Conservation (phyloP, 2,888 invertebrate genomes). For the Nomada fabriciana region DNA sequence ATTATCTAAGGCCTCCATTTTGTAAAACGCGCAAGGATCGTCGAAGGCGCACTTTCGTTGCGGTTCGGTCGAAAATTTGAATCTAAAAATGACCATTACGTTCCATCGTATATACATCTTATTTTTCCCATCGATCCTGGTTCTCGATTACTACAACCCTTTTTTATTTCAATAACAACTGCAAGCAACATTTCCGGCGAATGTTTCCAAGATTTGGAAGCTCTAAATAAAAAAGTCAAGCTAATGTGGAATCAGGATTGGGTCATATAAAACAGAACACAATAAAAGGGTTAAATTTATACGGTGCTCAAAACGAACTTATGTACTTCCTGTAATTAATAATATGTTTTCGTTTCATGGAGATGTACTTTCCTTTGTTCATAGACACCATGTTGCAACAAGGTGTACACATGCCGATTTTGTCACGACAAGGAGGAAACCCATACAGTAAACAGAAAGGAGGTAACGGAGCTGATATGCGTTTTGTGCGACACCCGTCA, state of each 20-base stretch:
- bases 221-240: too few species aligned
- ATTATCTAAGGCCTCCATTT: constrained; percentile 47
- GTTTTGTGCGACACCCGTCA: constrained; percentile 92
- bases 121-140: too few species aligned
- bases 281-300: too few species aligned
- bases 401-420: constrained; percentile 94
- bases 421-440: constrained; percentile 95
- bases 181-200: too few species aligned
- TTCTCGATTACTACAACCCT: too few species aligned
- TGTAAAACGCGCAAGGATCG: constrained; percentile 29
- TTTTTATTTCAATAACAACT: too few species aligned
- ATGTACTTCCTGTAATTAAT: not conserved
- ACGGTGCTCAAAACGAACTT: not conserved
- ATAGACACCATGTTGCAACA: constrained; percentile 95
- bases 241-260: too few species aligned
- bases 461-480: constrained; percentile 93
- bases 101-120: too few species aligned
- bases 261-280: too few species aligned
- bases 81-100: constrained; percentile 1
- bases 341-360: not conserved
- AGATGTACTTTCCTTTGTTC: constrained; percentile 30
- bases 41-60: not conserved
- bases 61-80: not conserved
- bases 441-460: constrained; percentile 93
- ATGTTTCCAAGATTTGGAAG: too few species aligned